A percentile compares a stretch with the other conserved stretches of the same genome.
These are phyloP conservation scores for Amblyjoppa fuscipennis DNA, from an alignment of 2,888 invertebrate species.

Conservation along the genomic window DNA sequence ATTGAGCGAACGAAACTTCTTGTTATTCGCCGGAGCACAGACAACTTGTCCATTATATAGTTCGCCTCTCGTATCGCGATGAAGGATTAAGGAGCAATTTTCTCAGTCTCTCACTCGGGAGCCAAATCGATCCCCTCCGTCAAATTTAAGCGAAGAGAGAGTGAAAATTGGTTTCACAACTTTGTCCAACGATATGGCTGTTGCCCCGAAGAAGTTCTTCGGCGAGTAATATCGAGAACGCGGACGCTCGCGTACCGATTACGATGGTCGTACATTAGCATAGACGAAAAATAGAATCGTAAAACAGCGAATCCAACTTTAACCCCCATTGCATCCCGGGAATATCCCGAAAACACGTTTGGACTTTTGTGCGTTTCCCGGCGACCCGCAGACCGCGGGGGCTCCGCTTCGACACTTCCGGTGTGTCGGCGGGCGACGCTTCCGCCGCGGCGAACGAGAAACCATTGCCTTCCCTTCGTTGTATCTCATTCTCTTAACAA, in stretches of 20 bases:
- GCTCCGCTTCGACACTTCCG: constrained; percentile 25
- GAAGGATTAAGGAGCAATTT: constrained; percentile 41
- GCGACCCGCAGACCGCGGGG: constrained; percentile 9
- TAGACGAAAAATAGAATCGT: constrained; percentile 81
- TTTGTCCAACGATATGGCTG: background rate
- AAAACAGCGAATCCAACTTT: constrained; percentile 67
- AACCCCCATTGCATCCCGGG: background rate
- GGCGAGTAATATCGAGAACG: background rate
- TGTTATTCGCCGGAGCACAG: constrained; percentile 36
- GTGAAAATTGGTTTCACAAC: constrained; percentile 12
- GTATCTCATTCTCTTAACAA: background rate
- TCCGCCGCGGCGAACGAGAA: constrained; percentile 29
- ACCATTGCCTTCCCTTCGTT: constrained; percentile 6
- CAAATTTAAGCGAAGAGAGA: background rate
- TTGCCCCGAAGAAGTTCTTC: background rate
- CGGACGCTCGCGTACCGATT: constrained; percentile 55
- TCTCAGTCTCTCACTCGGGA: background rate
- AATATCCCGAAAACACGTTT: constrained; percentile 11
- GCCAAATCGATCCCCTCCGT: background rate
- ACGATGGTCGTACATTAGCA: constrained; percentile 77
- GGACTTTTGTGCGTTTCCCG: background rate
- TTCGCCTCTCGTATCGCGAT: constrained; percentile 34
- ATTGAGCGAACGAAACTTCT: constrained; percentile 45
- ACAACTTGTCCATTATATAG: constrained; percentile 42
- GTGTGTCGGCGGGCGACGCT: constrained; percentile 2